These are phyloP conservation scores for Diadegma fenestrale DNA, from an alignment of 2,888 invertebrate genomes.

Conservation along the genomic window DNA sequence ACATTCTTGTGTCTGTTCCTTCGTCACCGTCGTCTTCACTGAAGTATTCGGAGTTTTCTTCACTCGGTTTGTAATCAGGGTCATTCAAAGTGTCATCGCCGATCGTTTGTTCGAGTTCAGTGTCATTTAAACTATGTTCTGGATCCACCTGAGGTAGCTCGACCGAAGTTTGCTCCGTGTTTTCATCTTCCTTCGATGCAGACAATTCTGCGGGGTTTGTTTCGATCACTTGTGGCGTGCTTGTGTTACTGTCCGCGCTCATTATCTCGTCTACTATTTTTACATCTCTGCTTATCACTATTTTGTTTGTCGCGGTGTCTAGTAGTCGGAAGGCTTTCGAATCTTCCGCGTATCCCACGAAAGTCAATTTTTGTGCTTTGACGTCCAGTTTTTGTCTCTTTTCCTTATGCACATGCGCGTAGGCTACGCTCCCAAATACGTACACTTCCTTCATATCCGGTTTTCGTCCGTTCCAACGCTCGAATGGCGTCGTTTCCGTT, in stretches of 20 bases:
- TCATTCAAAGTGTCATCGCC: background rate
- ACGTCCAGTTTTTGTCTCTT: conserved; percentile 61
- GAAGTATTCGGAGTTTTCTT: background rate
- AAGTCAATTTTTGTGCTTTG: conserved; percentile 58
- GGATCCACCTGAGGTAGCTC: background rate
- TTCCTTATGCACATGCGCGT: conserved; percentile 62
- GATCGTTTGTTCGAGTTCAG: conserved; percentile 1
- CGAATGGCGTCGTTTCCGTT: conserved; percentile 69
- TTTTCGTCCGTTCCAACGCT: conserved; percentile 62
- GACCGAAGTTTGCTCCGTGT: background rate
- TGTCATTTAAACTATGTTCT: conserved; percentile 6
- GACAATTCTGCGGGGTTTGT: background rate
- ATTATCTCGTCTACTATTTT: too few relatives aligned
- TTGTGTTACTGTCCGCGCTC: too few relatives aligned
- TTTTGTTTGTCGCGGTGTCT: conserved; percentile 42
- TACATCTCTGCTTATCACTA: conserved; percentile 68
- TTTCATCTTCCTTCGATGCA: background rate
- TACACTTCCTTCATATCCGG: conserved; percentile 62
- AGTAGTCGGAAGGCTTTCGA: conserved; percentile 70
- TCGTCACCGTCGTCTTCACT: background rate
- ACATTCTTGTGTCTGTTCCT: conserved; percentile 10
- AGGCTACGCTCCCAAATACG: conserved; percentile 67
- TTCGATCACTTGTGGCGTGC: background rate
- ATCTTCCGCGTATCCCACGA: conserved; percentile 65
- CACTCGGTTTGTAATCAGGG: background rate